Evolutionary conservation across 1,140 invertebrate genomes (phyloP).

Genomic region (Megathymus violae): DNA sequence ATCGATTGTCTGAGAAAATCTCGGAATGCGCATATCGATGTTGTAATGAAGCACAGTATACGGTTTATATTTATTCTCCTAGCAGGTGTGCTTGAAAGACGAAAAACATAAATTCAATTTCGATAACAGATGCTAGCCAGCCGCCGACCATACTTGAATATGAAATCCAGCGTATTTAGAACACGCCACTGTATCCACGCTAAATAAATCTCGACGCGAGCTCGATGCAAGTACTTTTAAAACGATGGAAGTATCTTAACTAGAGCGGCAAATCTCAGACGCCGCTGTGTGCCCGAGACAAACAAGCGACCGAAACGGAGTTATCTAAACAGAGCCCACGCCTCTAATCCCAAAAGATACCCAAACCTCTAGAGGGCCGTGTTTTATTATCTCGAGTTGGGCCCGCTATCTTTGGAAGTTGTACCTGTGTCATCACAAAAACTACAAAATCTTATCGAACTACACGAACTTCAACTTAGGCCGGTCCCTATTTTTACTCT

Average conservation of each 20-base stretch:
- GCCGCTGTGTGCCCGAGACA: constrained; percentile 47
- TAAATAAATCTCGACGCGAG: constrained; percentile 47
- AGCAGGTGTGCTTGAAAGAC: constrained; percentile 76
- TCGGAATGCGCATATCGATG: constrained; percentile 39
- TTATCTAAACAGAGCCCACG: constrained; percentile 67
- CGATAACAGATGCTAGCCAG: constrained; percentile 77
- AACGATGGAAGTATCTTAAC: constrained; percentile 40
- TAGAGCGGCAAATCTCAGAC: constrained; percentile 41
- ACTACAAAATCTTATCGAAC: constrained; percentile 73
- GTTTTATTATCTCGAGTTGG: constrained; percentile 67
- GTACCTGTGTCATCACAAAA: constrained; percentile 73
- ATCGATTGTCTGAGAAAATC: constrained; percentile 47
- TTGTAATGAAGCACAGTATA: constrained; percentile 40
- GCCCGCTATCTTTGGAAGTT: constrained; percentile 67
- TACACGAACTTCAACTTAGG: constrained; percentile 77
- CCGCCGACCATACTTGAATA: constrained; percentile 60
- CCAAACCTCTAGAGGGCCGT: constrained; percentile 47
- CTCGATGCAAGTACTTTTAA: constrained; percentile 41
- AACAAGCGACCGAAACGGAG: constrained; percentile 53
- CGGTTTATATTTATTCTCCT: constrained; percentile 59
- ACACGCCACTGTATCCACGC: constrained; percentile 57
- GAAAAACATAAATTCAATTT: constrained; percentile 75
- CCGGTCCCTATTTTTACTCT: constrained; percentile 70
- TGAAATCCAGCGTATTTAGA: constrained; percentile 60
- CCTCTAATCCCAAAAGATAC: constrained; percentile 57